Evolutionary conservation across 2,113 vertebrate genomes (phyloP).

Genomic region (Copsychus sechellarum): DNA sequence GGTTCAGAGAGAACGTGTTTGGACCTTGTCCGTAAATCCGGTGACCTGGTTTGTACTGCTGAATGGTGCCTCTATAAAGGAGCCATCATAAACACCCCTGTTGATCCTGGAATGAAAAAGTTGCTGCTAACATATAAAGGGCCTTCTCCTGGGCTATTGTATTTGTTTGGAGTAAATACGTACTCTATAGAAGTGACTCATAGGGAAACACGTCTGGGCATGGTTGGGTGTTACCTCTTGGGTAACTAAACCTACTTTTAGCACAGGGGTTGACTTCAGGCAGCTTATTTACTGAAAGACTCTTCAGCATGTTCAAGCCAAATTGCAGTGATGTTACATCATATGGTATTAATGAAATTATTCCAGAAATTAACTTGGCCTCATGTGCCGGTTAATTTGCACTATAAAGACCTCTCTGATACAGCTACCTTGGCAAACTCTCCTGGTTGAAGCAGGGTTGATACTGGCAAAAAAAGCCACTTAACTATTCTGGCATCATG

Average conservation of each 20-base stretch:
- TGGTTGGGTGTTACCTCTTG: conserved; percentile 36
- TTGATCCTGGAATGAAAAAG: not conserved
- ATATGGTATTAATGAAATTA: not conserved
- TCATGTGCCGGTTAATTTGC: not conserved
- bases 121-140: not conserved
- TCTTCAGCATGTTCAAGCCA: not conserved
- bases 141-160: not conserved
- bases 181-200: conserved; percentile 41
- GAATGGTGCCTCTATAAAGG: not conserved
- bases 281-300: conserved; percentile 24
- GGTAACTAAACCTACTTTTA: conserved; percentile 46
- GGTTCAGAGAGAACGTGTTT: not conserved
- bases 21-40: not conserved
- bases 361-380: conserved; percentile 30
- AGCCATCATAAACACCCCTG: not conserved
- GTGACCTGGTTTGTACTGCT: not conserved
- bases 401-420: conserved; percentile 7
- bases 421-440: not conserved
- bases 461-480: not conserved
- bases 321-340: not conserved
- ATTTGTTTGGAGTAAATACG: not conserved
- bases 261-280: conserved; percentile 19
- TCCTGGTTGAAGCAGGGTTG: not conserved
- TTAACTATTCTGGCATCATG: not conserved
- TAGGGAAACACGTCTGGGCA: not conserved